These are phyloP conservation scores for Daboia siamensis DNA, from an alignment of 2,113 vertebrate genomes.

Conservation along the genomic window DNA sequence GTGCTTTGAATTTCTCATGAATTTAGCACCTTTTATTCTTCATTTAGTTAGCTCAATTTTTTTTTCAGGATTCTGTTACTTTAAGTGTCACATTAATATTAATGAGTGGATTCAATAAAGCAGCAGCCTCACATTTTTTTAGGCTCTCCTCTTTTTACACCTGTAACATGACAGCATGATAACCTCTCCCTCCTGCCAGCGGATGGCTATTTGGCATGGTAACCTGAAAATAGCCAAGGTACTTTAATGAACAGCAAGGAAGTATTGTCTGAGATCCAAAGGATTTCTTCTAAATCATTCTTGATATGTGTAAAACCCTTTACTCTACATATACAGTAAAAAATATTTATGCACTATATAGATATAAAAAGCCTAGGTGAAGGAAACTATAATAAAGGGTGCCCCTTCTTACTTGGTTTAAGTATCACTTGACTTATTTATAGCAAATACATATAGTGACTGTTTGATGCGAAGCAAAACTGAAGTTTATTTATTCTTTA, in stretches of 20 bases:
- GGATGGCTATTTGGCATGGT: background rate
- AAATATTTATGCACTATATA: constrained; percentile 31
- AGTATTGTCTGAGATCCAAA: background rate
- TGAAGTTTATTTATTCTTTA: constrained; percentile 68
- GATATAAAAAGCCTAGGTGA: constrained; percentile 43
- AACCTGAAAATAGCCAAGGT: background rate
- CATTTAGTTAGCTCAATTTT: background rate
- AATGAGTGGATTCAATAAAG: background rate
- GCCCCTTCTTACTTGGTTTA: constrained; percentile 40
- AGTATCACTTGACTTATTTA: constrained; percentile 61
- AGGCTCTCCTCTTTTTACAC: background rate
- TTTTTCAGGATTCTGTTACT: background rate
- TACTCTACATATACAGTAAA: constrained; percentile 31
- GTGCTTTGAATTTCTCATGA: background rate
- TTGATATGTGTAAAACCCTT: background rate
- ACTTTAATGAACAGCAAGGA: background rate
- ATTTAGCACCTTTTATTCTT: background rate
- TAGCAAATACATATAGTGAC: constrained; percentile 57
- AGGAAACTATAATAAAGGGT: constrained; percentile 43
- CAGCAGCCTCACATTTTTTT: background rate
- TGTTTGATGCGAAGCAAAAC: constrained; percentile 70
- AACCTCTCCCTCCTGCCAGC: background rate
- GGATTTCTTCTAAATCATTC: background rate
- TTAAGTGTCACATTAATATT: background rate
- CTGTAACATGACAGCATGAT: background rate